phyloP scores from a whole-genome alignment of 2,797 vertebrate genomes.

The Pangasius djambal region DNA sequence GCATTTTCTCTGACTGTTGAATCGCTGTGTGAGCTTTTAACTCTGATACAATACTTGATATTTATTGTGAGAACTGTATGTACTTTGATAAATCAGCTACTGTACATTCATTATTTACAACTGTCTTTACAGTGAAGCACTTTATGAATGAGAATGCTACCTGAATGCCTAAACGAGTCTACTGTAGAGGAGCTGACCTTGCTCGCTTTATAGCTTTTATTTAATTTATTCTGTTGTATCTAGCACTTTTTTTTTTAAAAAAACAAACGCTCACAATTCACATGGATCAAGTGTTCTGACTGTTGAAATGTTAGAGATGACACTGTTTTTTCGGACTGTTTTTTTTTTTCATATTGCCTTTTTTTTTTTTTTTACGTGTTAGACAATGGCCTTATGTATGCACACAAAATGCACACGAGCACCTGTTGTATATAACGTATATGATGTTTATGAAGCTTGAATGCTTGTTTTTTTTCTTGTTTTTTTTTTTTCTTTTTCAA shows the following conservation, averaged over 20 bases:
- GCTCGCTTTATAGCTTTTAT: not conserved
- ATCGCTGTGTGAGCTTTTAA: slow-evolving; percentile 26
- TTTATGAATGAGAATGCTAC: slow-evolving; percentile 46
- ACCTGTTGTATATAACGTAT: slow-evolving; percentile 8
- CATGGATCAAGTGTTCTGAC: slow-evolving; percentile 14
- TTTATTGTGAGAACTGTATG: slow-evolving; percentile 18
- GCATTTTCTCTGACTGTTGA: not conserved
- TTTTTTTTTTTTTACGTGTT: not conserved
- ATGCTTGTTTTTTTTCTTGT: slow-evolving; percentile 51
- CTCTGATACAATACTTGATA: slow-evolving; percentile 59
- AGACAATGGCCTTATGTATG: not conserved
- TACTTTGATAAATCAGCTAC: slow-evolving; percentile 18
- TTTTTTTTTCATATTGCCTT: not conserved
- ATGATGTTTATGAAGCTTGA: slow-evolving; percentile 45
- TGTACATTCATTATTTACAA: slow-evolving; percentile 23
- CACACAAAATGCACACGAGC: slow-evolving; percentile 21
- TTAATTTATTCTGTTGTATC: slow-evolving; percentile 24
- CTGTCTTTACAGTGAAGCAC: slow-evolving; percentile 46
- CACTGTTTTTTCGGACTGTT: not conserved
- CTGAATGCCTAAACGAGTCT: not conserved
- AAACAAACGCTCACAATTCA: not conserved
- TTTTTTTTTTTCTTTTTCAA: slow-evolving; percentile 10
- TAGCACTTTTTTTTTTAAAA: not conserved
- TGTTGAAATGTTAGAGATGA: not conserved
- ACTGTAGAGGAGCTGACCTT: slow-evolving; percentile 3